phyloP scores from a whole-genome alignment of 1,140 invertebrate species.

The Batillaria attramentaria region DNA sequence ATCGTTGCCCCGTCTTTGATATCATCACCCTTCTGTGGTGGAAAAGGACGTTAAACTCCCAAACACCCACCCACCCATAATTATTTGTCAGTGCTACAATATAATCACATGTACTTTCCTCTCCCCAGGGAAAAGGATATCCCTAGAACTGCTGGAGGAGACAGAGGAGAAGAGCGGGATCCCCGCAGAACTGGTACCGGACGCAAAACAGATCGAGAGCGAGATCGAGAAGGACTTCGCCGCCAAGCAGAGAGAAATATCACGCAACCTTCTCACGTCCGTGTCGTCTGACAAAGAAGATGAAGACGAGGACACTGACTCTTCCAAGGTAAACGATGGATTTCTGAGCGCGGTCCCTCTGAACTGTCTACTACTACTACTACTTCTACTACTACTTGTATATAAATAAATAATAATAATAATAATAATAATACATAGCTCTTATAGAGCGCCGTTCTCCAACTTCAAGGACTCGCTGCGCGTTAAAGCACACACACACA shows the following conservation, averaged over 20 bases:
- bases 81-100: no score
- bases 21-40: no score
- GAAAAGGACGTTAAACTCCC: no score
- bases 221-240: constrained; percentile 49
- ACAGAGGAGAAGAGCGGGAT: constrained; percentile 31
- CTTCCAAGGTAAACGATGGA: constrained; percentile 22
- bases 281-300: neutral
- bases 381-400: neutral
- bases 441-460: no score
- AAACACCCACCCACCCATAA: no score
- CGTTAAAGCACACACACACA: constrained; percentile 10
- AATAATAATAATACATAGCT: no score
- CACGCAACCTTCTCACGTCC: constrained; percentile 36
- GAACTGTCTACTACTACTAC: neutral
- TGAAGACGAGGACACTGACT: constrained; percentile 5
- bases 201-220: no score
- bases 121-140: constrained; percentile 29
- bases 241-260: constrained; percentile 52
- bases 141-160: constrained; percentile 32
- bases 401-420: neutral
- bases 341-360: neutral
- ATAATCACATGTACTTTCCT: neutral
- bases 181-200: constrained; percentile 7
- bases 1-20: no score
- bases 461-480: no score